Percentiles rank a stretch among this genome's conserved stretches.
These are phyloP conservation scores for Capreolus pygargus DNA, from an alignment of 2,113 vertebrate genomes.

Conservation along the genomic window DNA sequence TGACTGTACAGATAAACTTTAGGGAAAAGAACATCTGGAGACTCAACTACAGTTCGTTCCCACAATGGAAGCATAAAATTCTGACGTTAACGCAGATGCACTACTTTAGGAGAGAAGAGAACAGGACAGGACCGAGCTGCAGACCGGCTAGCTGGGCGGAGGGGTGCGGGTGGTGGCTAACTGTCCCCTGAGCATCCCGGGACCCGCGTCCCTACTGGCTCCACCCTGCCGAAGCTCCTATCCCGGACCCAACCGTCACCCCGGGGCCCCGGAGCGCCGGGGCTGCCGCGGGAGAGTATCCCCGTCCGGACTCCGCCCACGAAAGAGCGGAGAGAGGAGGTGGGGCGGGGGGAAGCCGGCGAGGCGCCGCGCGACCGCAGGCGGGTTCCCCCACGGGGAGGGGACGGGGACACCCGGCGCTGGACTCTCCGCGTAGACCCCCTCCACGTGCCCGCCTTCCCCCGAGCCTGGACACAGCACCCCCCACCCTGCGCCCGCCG, in stretches of 20 bases:
- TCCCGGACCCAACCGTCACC: accelerated
- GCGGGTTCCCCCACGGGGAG: not conserved
- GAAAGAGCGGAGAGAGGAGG: not conserved
- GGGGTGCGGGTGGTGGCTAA: not conserved
- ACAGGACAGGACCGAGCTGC: not conserved
- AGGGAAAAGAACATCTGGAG: not conserved
- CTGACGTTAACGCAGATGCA: accelerated
- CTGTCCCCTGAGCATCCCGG: not conserved
- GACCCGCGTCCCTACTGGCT: not conserved
- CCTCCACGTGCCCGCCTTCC: not conserved
- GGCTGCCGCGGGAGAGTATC: not conserved
- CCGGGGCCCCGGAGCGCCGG: accelerated
- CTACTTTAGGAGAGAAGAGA: not conserved
- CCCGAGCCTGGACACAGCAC: not conserved
- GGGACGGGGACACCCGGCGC: not conserved
- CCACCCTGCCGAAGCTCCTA: not conserved
- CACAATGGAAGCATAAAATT: too few species aligned
- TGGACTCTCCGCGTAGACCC: not conserved
- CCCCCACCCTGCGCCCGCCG: not conserved
- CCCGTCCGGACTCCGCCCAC: not conserved
- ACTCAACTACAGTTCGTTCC: not conserved
- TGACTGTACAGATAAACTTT: not conserved
- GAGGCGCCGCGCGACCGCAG: not conserved
- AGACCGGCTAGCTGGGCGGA: not conserved
- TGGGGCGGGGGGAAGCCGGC: not conserved